phyloP scores from a whole-genome alignment of 2,113 vertebrate species.

The Ciconia stormi region DNA sequence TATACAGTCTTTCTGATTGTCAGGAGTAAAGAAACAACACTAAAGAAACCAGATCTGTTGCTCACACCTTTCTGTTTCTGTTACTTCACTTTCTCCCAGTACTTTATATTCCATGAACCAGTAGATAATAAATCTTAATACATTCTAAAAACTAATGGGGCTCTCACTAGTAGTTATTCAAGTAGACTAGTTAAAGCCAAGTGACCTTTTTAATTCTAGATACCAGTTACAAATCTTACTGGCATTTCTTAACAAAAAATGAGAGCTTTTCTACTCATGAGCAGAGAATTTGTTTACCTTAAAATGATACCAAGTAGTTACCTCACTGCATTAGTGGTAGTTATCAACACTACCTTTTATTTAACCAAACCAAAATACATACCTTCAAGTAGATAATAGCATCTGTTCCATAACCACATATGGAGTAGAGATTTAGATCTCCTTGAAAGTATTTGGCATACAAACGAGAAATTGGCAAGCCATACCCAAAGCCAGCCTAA shows the following conservation, averaged over 20 bases:
- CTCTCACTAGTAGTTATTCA: neutral
- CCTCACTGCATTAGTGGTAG: neutral
- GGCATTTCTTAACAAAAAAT: neutral
- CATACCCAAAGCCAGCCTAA: constrained; percentile 97
- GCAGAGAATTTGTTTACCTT: neutral
- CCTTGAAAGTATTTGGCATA: constrained; percentile 98
- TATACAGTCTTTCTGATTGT: neutral
- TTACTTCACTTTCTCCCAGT: neutral
- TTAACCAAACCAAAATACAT: neutral
- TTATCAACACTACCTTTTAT: neutral
- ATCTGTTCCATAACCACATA: constrained; percentile 94
- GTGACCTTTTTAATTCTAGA: neutral
- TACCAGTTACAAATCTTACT: neutral
- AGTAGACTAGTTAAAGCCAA: neutral
- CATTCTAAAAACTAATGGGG: neutral
- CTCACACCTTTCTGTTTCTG: neutral
- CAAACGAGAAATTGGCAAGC: constrained; percentile 95
- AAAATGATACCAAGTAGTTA: neutral
- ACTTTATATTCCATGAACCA: neutral
- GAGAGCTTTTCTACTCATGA: neutral
- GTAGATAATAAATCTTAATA: neutral
- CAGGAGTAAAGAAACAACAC: neutral
- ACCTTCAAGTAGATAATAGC: constrained; percentile 97
- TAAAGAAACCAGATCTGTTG: neutral
- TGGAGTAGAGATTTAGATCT: constrained; percentile 93